Conservation (phyloP, 2,797 vertebrate genomes). For the Neoniphon sammara region DNA sequence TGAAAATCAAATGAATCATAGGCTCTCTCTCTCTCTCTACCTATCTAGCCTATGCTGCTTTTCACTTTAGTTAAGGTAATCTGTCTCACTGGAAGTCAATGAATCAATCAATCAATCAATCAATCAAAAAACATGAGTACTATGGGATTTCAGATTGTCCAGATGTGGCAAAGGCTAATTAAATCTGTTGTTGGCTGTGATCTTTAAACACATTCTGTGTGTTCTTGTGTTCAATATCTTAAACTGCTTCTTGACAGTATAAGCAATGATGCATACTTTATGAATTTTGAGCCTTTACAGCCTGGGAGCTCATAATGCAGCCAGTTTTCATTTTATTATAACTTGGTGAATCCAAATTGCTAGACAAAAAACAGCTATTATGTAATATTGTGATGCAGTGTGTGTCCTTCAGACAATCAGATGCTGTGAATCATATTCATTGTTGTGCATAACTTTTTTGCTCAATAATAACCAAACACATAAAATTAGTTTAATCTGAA, state of each 20-base stretch:
- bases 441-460: not conserved
- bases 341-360: not conserved
- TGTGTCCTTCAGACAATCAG: not conserved
- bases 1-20: too few species aligned
- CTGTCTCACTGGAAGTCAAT: too few species aligned
- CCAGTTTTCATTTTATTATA: not conserved
- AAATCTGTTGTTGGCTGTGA: not conserved
- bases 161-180: too few species aligned
- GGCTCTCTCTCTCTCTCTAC: too few species aligned
- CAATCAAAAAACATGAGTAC: too few species aligned
- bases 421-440: not conserved
- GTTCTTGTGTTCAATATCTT: not conserved
- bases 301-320: not conserved
- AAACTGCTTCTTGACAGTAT: not conserved
- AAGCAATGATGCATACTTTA: not conserved
- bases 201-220: not conserved
- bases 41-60: too few species aligned
- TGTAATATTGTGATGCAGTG: not conserved
- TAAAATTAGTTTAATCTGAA: constrained; percentile 69
- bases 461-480: constrained; percentile 26
- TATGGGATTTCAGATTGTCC: too few species aligned
- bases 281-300: not conserved
- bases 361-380: not conserved
- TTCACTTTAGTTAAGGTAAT: too few species aligned
- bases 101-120: too few species aligned